phyloP scores from a whole-genome alignment of 2,797 vertebrate species.

The Aphelocoma californica region DNA sequence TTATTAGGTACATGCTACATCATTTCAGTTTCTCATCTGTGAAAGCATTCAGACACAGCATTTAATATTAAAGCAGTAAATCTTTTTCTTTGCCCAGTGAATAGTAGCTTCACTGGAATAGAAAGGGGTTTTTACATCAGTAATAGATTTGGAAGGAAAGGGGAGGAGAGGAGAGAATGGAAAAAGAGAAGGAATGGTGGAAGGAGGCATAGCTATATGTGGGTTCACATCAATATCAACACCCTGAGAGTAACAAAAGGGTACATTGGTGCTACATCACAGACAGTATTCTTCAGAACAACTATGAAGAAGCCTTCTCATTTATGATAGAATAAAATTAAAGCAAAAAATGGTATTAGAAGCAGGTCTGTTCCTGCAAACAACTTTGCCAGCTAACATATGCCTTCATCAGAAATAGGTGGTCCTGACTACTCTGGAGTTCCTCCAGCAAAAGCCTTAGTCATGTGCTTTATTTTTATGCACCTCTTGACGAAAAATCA shows the following conservation, averaged over 20 bases:
- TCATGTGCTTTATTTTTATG: neutral
- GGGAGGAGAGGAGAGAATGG: neutral
- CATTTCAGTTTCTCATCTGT: neutral
- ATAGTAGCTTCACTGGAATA: neutral
- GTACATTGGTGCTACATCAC: neutral
- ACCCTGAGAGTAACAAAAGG: neutral
- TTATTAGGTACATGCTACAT: neutral
- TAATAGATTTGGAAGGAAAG: neutral
- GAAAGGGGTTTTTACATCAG: neutral
- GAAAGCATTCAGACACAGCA: neutral
- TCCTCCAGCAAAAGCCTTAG: neutral
- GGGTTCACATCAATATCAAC: neutral
- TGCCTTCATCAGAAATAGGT: neutral
- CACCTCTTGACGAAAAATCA: neutral
- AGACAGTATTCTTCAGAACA: neutral
- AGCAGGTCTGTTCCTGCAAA: neutral
- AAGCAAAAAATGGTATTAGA: neutral
- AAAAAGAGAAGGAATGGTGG: neutral
- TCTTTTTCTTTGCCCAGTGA: neutral
- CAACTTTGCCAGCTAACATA: neutral
- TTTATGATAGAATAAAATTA: neutral
- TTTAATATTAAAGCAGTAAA: neutral
- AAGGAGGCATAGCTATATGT: neutral
- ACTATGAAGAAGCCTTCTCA: neutral
- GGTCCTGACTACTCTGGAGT: neutral